phyloP scores from a whole-genome alignment of 2,797 vertebrate species.

The Rallus crepitans region DNA sequence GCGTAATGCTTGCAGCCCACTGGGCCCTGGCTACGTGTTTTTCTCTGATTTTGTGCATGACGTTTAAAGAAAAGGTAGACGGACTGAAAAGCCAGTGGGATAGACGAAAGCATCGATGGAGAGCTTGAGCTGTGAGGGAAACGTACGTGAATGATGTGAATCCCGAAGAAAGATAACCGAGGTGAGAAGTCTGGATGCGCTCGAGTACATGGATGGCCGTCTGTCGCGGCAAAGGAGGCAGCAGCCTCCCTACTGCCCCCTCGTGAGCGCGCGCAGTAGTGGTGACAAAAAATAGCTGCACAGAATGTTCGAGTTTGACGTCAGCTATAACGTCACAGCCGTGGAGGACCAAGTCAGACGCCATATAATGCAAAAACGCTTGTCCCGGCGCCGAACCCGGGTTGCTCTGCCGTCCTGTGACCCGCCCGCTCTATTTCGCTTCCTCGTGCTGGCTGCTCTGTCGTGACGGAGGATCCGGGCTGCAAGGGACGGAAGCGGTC shows the following conservation, averaged over 20 bases:
- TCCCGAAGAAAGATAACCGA: rapidly evolving
- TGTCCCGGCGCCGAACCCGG: too few relatives aligned
- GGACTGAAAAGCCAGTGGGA: neutral
- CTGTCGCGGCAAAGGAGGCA: rapidly evolving
- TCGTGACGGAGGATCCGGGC: neutral
- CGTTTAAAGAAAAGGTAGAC: neutral
- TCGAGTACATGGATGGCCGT: rapidly evolving
- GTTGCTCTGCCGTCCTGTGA: too few relatives aligned
- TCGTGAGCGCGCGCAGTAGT: neutral
- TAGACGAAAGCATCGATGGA: rapidly evolving
- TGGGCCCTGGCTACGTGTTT: rapidly evolving
- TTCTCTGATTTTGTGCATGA: rapidly evolving
- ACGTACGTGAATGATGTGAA: rapidly evolving
- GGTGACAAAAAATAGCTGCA: rapidly evolving
- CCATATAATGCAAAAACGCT: too few relatives aligned
- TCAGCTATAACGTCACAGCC: rapidly evolving
- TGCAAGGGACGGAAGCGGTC: neutral
- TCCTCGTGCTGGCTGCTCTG: rapidly evolving
- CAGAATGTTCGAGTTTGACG: too few relatives aligned
- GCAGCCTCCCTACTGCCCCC: rapidly evolving
- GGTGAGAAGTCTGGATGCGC: rapidly evolving
- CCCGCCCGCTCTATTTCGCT: too few relatives aligned
- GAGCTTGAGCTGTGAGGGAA: neutral
- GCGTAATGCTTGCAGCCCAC: too few relatives aligned
- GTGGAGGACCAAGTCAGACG: rapidly evolving